These are phyloP conservation scores for Toxonevra muliebris DNA, from an alignment of 2,888 invertebrate genomes.

Conservation along the genomic window DNA sequence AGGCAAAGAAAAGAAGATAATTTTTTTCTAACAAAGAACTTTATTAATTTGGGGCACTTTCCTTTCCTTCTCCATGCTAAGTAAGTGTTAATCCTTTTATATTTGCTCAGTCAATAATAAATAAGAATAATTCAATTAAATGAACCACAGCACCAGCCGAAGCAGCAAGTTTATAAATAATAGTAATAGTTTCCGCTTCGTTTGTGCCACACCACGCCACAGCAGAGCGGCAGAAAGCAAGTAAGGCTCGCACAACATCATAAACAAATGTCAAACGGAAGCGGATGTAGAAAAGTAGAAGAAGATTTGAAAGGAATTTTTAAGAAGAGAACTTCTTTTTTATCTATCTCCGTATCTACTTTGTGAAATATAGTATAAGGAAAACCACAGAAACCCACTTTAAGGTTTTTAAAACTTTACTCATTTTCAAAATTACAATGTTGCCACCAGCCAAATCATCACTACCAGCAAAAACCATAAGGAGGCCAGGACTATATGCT, in stretches of 20 bases:
- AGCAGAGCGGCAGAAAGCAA: neutral
- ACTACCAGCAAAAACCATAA: too few species aligned
- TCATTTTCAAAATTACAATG: conserved; percentile 62
- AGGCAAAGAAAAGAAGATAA: too few species aligned
- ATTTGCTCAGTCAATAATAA: conserved; percentile 18
- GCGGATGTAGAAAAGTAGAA: neutral
- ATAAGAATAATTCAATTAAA: conserved; percentile 35
- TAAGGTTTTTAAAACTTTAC: conserved; percentile 52
- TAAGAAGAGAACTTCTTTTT: too few species aligned
- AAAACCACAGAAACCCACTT: conserved; percentile 48
- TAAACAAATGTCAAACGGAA: conserved; percentile 21
- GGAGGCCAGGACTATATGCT: too few species aligned
- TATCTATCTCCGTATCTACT: too few species aligned
- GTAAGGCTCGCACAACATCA: neutral
- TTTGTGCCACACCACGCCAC: neutral
- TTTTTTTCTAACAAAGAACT: too few species aligned
- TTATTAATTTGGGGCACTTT: too few species aligned
- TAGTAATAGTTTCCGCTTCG: conserved; percentile 26
- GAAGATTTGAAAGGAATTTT: too few species aligned
- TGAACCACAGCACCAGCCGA: conserved; percentile 27
- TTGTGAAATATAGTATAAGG: conserved; percentile 11
- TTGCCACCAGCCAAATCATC: conserved; percentile 47
- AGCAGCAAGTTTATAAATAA: neutral
- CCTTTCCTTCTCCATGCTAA: neutral
- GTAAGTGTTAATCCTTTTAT: conserved; percentile 28